Conservation (phyloP, 2,888 invertebrate genomes). For the Sesia bembeciformis region DNA sequence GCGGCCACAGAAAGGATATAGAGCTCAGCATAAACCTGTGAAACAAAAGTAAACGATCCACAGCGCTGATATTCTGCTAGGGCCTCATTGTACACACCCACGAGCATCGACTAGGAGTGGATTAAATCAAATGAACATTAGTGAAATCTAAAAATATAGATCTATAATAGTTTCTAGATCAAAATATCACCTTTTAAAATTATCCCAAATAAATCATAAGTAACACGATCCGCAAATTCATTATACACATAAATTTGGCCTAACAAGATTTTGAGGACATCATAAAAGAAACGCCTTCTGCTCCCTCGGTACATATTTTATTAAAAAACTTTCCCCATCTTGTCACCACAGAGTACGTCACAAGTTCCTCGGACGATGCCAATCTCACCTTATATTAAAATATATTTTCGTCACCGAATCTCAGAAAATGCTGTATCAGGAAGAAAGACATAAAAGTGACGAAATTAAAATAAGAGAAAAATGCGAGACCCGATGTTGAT, state of each 20-base stretch:
- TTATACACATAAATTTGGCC: constrained; percentile 19
- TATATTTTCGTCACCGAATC: constrained; percentile 34
- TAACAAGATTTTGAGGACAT: constrained; percentile 31
- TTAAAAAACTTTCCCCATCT: constrained; percentile 54
- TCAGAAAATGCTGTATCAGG: constrained; percentile 4
- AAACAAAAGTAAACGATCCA: too few species aligned
- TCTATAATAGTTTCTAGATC: too few species aligned
- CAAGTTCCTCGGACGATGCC: constrained; percentile 25
- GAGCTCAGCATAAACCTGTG: too few species aligned
- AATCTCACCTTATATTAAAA: constrained; percentile 49
- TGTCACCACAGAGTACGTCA: constrained; percentile 37
- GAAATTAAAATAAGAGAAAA: constrained; percentile 10
- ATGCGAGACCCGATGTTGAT: constrained; percentile 21
- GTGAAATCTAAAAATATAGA: too few species aligned
- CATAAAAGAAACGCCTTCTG: constrained; percentile 32
- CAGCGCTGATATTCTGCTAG: too few species aligned
- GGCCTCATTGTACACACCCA: too few species aligned
- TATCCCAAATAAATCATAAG: too few species aligned
- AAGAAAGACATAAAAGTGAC: constrained; percentile 8
- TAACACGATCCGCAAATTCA: background rate
- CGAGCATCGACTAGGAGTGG: too few species aligned
- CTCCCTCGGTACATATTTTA: constrained; percentile 41
- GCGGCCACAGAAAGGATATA: too few species aligned
- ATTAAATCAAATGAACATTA: too few species aligned
- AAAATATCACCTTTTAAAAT: too few species aligned